Evolutionary conservation across 2,797 vertebrate species (phyloP).

Genomic region (Xiphophorus birchmanni): DNA sequence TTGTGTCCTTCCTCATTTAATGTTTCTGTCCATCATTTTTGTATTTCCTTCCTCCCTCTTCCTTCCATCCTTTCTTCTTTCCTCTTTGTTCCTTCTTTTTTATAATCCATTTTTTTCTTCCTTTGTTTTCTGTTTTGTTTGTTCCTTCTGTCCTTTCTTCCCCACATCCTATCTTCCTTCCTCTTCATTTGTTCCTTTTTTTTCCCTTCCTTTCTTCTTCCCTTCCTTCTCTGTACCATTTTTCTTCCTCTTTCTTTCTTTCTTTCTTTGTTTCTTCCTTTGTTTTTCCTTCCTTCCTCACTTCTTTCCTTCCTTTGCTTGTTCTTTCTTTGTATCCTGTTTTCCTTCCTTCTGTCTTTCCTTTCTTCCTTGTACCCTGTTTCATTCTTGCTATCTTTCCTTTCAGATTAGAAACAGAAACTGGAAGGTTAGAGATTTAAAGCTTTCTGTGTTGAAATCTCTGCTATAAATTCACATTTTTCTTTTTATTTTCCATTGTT

Average conservation of each 20-base stretch:
- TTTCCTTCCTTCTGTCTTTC: neutral
- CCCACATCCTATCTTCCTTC: neutral
- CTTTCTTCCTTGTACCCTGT: neutral
- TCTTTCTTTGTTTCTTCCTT: too few species aligned
- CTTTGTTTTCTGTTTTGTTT: too few species aligned
- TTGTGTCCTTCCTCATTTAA: neutral
- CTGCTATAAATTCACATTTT: too few species aligned
- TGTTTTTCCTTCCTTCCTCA: neutral
- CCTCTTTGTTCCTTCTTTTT: neutral
- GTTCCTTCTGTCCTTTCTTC: neutral
- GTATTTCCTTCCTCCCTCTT: neutral
- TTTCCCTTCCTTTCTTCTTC: neutral
- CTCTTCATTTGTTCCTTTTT: neutral
- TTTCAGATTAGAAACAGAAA: neutral
- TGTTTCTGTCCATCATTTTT: neutral
- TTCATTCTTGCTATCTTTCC: neutral
- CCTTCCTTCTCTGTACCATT: too few species aligned
- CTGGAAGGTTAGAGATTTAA: neutral
- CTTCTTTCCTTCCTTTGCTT: neutral
- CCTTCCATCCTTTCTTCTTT: neutral
- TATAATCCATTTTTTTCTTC: neutral
- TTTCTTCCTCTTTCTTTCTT: neutral
- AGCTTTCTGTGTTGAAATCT: neutral
- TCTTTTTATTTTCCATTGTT: too few species aligned
- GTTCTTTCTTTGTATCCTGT: neutral